These are phyloP conservation scores for Todiramphus chloris DNA, from an alignment of 2,113 vertebrate species.

Conservation along the genomic window DNA sequence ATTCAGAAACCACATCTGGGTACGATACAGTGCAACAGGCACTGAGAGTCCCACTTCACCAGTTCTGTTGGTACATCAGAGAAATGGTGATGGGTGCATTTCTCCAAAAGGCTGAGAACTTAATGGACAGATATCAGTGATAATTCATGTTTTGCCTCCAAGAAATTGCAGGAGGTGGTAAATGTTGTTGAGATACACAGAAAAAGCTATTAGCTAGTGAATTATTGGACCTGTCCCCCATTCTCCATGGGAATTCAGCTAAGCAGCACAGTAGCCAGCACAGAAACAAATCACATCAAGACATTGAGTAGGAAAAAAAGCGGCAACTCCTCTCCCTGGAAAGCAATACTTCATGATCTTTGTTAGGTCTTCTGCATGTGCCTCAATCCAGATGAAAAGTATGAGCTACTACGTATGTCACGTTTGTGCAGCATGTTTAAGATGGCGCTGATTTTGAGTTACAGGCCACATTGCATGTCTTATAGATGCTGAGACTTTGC, in stretches of 20 bases:
- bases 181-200: neutral
- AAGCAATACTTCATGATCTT: neutral
- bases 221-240: neutral
- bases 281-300: neutral
- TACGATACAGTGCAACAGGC: neutral
- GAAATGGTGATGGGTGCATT: fast-evolving
- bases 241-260: neutral
- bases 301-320: neutral
- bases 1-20: neutral
- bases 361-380: neutral
- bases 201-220: neutral
- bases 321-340: neutral
- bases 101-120: neutral
- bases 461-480: fast-evolving
- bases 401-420: neutral
- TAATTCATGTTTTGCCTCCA: neutral
- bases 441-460: neutral
- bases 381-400: neutral
- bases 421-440: neutral
- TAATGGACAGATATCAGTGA: neutral
- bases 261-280: neutral
- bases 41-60: neutral
- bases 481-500: neutral
- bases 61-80: neutral
- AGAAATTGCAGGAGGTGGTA: neutral